phyloP scores from a whole-genome alignment of 2,888 invertebrate species.

The Pecten maximus region DNA sequence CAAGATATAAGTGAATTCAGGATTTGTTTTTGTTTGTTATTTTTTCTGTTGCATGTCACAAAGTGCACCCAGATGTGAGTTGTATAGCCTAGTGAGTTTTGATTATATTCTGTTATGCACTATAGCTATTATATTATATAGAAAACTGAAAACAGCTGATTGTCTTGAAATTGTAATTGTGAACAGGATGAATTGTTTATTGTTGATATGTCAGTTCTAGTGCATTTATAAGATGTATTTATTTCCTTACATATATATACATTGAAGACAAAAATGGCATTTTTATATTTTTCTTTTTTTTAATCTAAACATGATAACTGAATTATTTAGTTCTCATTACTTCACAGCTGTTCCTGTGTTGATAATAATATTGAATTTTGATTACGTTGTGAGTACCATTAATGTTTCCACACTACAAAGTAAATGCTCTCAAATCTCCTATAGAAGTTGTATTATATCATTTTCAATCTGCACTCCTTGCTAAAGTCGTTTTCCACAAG shows the following conservation, averaged over 20 bases:
- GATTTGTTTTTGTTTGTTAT: not conserved
- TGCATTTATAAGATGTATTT: not conserved
- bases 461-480: no score
- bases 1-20: not conserved
- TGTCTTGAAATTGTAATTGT: not conserved
- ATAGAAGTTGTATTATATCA: no score
- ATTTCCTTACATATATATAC: not conserved
- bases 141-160: not conserved
- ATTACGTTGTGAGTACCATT: no score
- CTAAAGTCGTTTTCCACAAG: no score
- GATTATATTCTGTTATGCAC: no score
- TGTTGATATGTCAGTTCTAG: not conserved
- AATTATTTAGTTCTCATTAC: not conserved
- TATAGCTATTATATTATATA: no score
- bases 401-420: no score
- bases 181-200: not conserved
- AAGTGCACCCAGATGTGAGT: not conserved
- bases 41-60: not conserved
- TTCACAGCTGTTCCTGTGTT: not conserved
- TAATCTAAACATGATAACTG: not conserved
- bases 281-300: not conserved
- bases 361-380: no score
- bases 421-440: no score
- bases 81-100: not conserved
- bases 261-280: slow-evolving; percentile 4